Base-by-base conservation (phyloP, 1,140 invertebrate species). In the Panulirus ornatus region DNA sequence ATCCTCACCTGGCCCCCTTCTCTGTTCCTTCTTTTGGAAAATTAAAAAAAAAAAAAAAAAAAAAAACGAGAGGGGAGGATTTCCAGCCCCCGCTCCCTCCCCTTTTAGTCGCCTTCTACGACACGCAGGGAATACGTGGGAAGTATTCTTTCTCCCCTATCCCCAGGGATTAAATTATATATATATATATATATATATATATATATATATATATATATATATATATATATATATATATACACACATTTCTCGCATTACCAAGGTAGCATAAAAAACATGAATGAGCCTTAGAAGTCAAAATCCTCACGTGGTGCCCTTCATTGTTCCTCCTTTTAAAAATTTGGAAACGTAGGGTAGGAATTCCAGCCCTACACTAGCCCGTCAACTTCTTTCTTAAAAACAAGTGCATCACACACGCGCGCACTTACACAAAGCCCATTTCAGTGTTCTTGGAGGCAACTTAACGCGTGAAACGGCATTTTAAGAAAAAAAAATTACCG, bases 141-240 rank as follows among this genome's bases (percentile, higher is more conserved):
- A n/a, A n/a, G n/a, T n/a, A n/a, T n/a, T n/a, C n/a, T n/a, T n/a
- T n/a, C n/a, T n/a, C n/a, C n/a, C n/a, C n/a, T n/a, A n/a, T n/a
- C n/a, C n/a, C n/a, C n/a, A n/a, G n/a, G n/a, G n/a, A n/a, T n/a
- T n/a, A n/a, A n/a, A n/a, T n/a, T n/a, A n/a, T n/a, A 58, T 58
- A 58, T 58, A 58, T 58, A 58, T 58, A 58, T 58, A 58, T 58
- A 58, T 58, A 58, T 58, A 58, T 58, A 58, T 58, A 58, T 58
- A 58, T 58, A 11, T 11, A 63, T 11, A 2, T 11, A 63, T 2
- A 63, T 63, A 63, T 63, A 63, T 63, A 11, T 2, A 2, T 11
- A 63, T 63, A 11, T 63, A 11, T 63, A 63, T 63, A 36, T 76
- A 36, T 76, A 36, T 1, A 34, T 76, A 34, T 76, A 76, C 22